phyloP scores from a whole-genome alignment of 2,113 vertebrate genomes.

The Dasyprocta punctata region DNA sequence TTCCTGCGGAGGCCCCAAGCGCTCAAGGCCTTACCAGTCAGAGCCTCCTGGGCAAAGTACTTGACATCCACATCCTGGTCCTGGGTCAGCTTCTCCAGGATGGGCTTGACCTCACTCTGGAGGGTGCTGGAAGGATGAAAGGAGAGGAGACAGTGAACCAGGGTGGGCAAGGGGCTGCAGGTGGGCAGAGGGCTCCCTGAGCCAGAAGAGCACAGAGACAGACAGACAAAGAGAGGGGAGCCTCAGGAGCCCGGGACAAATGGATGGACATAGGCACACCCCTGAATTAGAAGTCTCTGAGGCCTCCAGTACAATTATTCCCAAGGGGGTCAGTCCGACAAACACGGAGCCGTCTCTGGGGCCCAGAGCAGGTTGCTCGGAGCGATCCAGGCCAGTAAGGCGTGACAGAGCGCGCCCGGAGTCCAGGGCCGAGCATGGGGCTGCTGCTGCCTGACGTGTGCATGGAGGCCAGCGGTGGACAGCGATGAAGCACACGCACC shows the following conservation, averaged over 20 bases:
- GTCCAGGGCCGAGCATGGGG: too few relatives aligned
- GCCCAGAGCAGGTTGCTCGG: background rate
- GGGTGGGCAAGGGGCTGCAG: fast-evolving
- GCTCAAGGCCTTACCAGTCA: conserved; percentile 78
- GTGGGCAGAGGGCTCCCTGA: background rate
- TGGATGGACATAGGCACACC: background rate
- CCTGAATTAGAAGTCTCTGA: background rate
- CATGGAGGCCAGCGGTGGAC: background rate
- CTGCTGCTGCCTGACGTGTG: too few relatives aligned
- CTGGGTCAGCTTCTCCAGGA: conserved; percentile 86
- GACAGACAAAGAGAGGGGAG: background rate
- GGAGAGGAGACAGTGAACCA: background rate
- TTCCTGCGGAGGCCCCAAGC: fast-evolving
- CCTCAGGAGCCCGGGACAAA: background rate
- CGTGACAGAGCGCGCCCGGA: background rate
- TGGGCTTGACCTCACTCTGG: conserved; percentile 86
- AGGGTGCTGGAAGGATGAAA: conserved; percentile 77
- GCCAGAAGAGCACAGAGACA: background rate
- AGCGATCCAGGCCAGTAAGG: background rate
- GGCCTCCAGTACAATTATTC: background rate
- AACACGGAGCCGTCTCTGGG: background rate
- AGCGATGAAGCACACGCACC: background rate
- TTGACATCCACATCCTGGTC: conserved; percentile 88
- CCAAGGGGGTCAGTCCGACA: background rate
- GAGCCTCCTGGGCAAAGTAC: conserved; percentile 87